Evolutionary conservation across 92 coral and sea anemone genomes (phyloP), one percentile per base, ranked within the genome.

Genomic region (Phenganax subtilis): DNA sequence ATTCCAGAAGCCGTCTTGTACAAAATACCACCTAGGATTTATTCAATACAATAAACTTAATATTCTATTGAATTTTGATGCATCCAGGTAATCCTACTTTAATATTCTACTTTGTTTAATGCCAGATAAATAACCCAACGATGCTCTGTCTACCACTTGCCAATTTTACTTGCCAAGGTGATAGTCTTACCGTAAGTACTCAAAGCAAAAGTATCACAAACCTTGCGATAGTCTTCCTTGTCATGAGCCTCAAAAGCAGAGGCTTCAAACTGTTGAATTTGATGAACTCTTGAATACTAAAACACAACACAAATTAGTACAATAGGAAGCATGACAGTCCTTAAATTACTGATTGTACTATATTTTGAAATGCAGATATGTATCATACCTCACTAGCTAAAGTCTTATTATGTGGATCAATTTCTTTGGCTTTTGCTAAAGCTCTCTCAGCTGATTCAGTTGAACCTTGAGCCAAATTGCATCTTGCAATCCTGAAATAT

Each of bases 201-300:
- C 6, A 25, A 37, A 25, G 12, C 11, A 61, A 16, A 47, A 44
- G 51, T 20, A 73, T 4, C 17, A 25, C 20, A 37, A 70, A 91
- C 98, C 97, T 94, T 94, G 84, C 94, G 89, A 84, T 84, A 94
- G 76, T 94, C 98, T 75, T 92, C 84, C 65, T 92, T 90, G 75
- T 89, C 92, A 67, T 92, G 88, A 44, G 98, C 98, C 72, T 92
- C 90, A 83, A 88, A 94, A 52, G 98, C 97, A 37, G 88, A 77
- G 52, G 92, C 82, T 81, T 94, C 98, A 81, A 84, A 92, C 57
- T 92, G 96, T 85, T 89, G 94, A 7, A 92, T 87, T 51, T 79
- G 83, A 65, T 64, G 83, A 7, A 79, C 83, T 29, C 83, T 79
- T 12, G 74, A 79, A 44, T 79, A 64, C 83, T 79, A 69, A n/a